phyloP scores from a whole-genome alignment of 30 jellyfish, hydroid and myxozoan genomes.

The Pseudorhiza aurosa region DNA sequence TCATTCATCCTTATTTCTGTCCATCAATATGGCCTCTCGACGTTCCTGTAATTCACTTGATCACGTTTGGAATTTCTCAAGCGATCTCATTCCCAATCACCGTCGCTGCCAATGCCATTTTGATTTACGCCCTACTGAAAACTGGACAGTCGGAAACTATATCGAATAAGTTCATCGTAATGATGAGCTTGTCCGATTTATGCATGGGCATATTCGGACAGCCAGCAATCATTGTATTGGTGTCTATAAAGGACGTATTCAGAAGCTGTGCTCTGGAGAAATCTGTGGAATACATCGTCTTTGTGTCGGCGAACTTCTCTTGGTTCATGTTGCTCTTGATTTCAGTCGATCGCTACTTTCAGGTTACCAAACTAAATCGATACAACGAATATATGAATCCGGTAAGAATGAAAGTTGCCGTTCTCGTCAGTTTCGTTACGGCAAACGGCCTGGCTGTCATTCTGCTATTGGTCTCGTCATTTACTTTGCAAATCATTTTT shows the following conservation, averaged over 20 bases:
- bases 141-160: constrained; percentile 38
- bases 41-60: constrained; percentile 11
- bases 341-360: constrained; percentile 43
- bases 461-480: constrained; percentile 11
- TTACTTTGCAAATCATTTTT: constrained; percentile 22
- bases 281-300: constrained; percentile 9
- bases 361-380: constrained; percentile 34
- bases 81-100: constrained; percentile 1
- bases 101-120: constrained; percentile 1
- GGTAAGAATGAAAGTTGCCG: constrained; percentile 5
- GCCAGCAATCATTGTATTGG: constrained; percentile 13
- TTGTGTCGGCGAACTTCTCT: constrained; percentile 23
- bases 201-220: constrained; percentile 29
- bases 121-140: constrained; percentile 17
- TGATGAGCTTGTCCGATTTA: constrained; percentile 54
- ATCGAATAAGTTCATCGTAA: constrained; percentile 31
- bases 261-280: constrained; percentile 45
- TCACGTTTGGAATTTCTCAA: constrained; percentile 1
- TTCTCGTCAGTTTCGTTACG: constrained; percentile 1
- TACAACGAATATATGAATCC: constrained; percentile 27
- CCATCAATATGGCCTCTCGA: constrained; percentile 43
- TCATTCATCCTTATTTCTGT: neutral
- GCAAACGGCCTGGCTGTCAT: constrained; percentile 25
- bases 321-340: constrained; percentile 49
- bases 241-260: neutral